Evolutionary conservation across 2,113 vertebrate species (phyloP).

Genomic region (Chinchilla lanigera): DNA sequence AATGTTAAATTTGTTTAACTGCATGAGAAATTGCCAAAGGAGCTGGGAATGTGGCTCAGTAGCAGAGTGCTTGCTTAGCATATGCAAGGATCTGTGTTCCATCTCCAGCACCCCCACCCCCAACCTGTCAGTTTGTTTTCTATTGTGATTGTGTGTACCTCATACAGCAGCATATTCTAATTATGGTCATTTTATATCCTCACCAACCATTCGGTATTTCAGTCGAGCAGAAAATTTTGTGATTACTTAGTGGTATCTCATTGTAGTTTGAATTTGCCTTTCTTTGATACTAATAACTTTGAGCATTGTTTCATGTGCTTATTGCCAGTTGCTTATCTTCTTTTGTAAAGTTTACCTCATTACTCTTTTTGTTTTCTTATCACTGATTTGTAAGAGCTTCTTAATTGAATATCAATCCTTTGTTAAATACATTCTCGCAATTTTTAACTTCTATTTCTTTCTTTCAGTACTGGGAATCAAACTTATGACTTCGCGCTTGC

Average conservation of each 20-base stretch:
- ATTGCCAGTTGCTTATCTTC: conserved; percentile 39
- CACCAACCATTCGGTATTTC: conserved; percentile 6
- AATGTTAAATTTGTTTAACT: conserved; percentile 16
- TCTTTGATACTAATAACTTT: neutral
- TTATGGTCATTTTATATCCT: neutral
- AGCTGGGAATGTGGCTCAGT: neutral
- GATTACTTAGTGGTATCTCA: neutral
- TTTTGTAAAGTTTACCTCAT: conserved; percentile 13
- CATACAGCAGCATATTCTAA: neutral
- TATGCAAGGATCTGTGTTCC: neutral
- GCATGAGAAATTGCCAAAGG: neutral
- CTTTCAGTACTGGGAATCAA: too few relatives aligned
- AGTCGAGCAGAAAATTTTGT: conserved; percentile 27
- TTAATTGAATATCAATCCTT: conserved; percentile 36
- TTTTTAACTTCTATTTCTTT: conserved; percentile 41
- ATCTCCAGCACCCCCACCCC: neutral
- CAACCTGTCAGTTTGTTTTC: neutral
- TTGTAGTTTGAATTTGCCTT: conserved; percentile 42
- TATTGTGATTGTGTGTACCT: neutral
- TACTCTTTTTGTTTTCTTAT: conserved; percentile 10
- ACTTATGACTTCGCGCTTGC: too few relatives aligned
- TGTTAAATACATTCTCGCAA: neutral
- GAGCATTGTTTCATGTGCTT: neutral
- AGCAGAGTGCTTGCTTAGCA: neutral
- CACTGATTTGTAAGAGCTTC: conserved; percentile 9